Conservation (phyloP, 2,888 invertebrate species). For the Chrysina gloriosa region DNA sequence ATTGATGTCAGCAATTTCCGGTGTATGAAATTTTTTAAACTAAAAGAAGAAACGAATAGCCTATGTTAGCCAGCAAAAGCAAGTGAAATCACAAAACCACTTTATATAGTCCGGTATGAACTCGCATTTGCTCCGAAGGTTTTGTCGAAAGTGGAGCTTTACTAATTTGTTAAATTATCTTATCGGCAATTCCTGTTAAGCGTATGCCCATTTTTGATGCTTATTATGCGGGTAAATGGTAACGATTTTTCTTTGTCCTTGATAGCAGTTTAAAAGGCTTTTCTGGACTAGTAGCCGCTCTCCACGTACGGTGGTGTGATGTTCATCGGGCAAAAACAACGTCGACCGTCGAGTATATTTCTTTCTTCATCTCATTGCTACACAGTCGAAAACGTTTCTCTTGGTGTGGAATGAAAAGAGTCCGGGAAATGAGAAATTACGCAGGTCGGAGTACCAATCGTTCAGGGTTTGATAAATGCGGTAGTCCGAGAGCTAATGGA, state of each 20-base stretch:
- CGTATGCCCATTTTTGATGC: neutral
- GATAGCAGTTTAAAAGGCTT: slow-evolving; percentile 10
- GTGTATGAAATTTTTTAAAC: too few species aligned
- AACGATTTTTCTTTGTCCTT: slow-evolving; percentile 14
- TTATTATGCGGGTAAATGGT: slow-evolving; percentile 23
- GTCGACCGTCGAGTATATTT: slow-evolving; percentile 18
- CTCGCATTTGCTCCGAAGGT: too few species aligned
- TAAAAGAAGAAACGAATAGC: too few species aligned
- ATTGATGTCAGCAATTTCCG: too few species aligned
- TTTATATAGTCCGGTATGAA: too few species aligned
- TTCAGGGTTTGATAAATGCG: slow-evolving; percentile 46
- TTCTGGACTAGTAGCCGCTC: neutral
- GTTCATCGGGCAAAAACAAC: slow-evolving; percentile 14
- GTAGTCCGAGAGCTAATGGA: slow-evolving; percentile 48
- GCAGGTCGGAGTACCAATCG: slow-evolving; percentile 48
- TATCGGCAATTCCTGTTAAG: neutral
- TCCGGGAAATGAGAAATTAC: slow-evolving; percentile 49
- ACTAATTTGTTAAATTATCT: slow-evolving; percentile 11
- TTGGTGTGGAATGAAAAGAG: slow-evolving; percentile 32
- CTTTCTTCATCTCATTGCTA: slow-evolving; percentile 18
- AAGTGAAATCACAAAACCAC: too few species aligned
- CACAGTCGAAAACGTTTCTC: slow-evolving; percentile 20
- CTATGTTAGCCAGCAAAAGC: too few species aligned
- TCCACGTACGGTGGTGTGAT: neutral
- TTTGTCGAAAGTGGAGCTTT: too few species aligned